Evolutionary conservation across 2,888 invertebrate genomes (phyloP).

Genomic region (Parnassius orleans): DNA sequence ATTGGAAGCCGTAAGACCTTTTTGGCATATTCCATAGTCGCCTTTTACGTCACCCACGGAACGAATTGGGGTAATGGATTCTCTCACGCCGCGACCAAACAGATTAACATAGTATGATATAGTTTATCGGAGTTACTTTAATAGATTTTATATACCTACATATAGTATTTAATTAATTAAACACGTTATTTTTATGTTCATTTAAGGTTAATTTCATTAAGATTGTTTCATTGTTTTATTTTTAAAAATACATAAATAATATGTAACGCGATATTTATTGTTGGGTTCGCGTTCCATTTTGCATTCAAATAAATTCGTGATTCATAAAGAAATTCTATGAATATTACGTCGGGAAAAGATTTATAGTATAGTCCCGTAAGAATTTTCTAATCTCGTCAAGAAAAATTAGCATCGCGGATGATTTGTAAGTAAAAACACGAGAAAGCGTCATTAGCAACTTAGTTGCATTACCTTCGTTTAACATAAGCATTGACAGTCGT

Average conservation of each 20-base stretch:
- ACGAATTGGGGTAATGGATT: no score
- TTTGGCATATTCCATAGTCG: no score
- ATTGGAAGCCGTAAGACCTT: no score
- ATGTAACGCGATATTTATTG: conserved; percentile 24
- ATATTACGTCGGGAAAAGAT: conserved; percentile 15
- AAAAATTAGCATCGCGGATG: conserved; percentile 16
- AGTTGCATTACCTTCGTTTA: conserved; percentile 22
- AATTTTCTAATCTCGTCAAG: conserved; percentile 21
- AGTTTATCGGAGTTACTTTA: no score
- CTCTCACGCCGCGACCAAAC: no score
- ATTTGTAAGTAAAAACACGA: conserved; percentile 25
- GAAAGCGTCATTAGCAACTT: conserved; percentile 22
- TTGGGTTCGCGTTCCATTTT: conserved; percentile 14
- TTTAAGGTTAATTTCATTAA: no score
- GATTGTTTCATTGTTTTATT: no score
- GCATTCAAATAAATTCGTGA: conserved; percentile 21
- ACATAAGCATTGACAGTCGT: conserved; percentile 14
- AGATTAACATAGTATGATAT: no score
- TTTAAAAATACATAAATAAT: conserved; percentile 4
- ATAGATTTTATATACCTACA: no score
- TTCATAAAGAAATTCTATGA: conserved; percentile 21
- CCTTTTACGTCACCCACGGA: no score
- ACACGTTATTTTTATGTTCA: no score
- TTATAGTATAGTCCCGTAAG: conserved; percentile 21
- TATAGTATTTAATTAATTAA: no score